Conservation (phyloP, 2,888 invertebrate genomes). For the Argyresthia goedartella region DNA sequence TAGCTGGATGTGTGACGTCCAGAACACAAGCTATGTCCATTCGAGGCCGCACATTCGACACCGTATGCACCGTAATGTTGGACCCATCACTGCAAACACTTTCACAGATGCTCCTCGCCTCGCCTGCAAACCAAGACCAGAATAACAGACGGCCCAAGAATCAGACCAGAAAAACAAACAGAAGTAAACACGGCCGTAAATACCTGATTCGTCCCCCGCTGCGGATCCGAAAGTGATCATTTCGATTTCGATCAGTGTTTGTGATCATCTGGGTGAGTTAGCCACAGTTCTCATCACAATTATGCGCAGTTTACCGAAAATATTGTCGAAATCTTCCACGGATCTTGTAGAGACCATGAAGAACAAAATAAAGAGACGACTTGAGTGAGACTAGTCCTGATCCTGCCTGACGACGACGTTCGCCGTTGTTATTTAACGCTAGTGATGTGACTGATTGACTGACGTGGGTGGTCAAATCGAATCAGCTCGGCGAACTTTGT, state of each 20-base stretch:
- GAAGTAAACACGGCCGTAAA: conserved; percentile 1
- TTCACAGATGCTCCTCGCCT: conserved; percentile 65
- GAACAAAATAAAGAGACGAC: background rate
- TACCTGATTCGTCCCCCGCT: conserved; percentile 57
- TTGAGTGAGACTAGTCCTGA: no score
- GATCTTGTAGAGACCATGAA: background rate
- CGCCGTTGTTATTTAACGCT: conserved; percentile 1
- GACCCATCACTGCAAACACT: conserved; percentile 68
- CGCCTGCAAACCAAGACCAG: conserved; percentile 32
- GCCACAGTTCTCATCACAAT: conserved; percentile 29
- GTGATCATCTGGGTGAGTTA: conserved; percentile 50
- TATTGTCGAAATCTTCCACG: background rate
- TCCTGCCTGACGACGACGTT: no score
- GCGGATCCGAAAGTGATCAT: conserved; percentile 63
- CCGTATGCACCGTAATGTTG: conserved; percentile 57
- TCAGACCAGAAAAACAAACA: conserved; percentile 3
- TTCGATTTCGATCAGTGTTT: conserved; percentile 31
- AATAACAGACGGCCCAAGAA: conserved; percentile 6
- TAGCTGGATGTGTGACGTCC: conserved; percentile 80
- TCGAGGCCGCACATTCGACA: conserved; percentile 65
- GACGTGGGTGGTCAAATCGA: no score
- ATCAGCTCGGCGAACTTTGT: no score
- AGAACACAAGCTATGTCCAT: conserved; percentile 94
- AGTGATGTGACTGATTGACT: background rate
- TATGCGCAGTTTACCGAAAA: conserved; percentile 31